Conservation (phyloP, 1,140 invertebrate genomes). For the Dreissena polymorpha region DNA sequence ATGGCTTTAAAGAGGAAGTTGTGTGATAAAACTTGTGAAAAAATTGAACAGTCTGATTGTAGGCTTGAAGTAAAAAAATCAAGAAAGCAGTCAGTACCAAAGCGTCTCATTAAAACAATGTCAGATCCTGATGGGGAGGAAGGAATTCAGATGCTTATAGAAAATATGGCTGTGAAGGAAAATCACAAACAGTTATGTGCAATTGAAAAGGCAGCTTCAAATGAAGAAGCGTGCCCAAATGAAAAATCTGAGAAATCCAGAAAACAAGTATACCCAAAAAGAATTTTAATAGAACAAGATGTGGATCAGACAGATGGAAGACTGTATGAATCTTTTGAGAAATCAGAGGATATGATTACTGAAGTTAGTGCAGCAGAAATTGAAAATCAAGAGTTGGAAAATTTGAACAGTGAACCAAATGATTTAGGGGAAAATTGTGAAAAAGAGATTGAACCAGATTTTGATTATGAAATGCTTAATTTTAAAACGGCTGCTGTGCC, state of each 20-base stretch:
- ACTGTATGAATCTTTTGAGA: not conserved
- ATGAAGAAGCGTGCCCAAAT: too few relatives aligned
- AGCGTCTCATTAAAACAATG: slow-evolving; percentile 10
- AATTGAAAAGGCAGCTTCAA: too few relatives aligned
- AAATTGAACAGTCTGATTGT: not conserved
- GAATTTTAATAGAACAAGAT: slow-evolving; percentile 8
- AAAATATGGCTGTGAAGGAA: not conserved
- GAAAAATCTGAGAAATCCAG: slow-evolving; percentile 23
- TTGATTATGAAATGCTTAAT: too few relatives aligned
- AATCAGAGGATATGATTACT: not conserved
- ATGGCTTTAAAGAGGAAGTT: not conserved
- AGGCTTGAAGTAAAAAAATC: slow-evolving; percentile 10
- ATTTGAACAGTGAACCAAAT: too few relatives aligned
- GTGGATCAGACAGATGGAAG: not conserved
- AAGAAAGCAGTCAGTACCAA: slow-evolving; percentile 36
- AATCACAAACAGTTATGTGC: not conserved
- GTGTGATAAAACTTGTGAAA: not conserved
- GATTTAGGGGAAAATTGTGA: too few relatives aligned
- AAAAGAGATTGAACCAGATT: too few relatives aligned
- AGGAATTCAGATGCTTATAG: not conserved
- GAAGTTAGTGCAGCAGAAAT: not conserved
- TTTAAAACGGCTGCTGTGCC: too few relatives aligned
- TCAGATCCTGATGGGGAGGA: not conserved
- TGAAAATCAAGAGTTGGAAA: too few relatives aligned
- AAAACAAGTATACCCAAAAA: slow-evolving; percentile 35